Percentiles rank a stretch among this genome's conserved stretches.
phyloP scores from a whole-genome alignment of 1,140 invertebrate species.

The Cyclina sinensis region DNA sequence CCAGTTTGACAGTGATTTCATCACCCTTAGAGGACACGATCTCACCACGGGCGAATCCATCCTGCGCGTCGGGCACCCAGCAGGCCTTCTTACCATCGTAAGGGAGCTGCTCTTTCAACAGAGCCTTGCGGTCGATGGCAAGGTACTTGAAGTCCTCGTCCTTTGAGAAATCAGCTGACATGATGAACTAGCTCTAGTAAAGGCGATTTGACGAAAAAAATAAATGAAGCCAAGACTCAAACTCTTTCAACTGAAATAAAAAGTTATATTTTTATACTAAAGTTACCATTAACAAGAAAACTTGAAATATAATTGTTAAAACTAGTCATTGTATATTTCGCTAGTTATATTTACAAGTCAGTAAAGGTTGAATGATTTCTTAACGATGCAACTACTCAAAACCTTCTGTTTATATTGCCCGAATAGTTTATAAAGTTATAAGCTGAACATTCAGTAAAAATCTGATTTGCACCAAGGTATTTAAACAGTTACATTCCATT shows the following conservation, averaged over 20 bases:
- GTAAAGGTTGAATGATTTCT: too few relatives aligned
- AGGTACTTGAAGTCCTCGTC: constrained; percentile 83
- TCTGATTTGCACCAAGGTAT: too few relatives aligned
- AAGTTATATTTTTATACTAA: too few relatives aligned
- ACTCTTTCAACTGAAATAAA: constrained; percentile 50
- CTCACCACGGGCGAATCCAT: constrained; percentile 98
- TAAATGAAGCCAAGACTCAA: constrained; percentile 59
- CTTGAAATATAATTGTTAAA: too few relatives aligned
- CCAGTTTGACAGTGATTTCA: constrained; percentile 96
- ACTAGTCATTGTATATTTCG: too few relatives aligned
- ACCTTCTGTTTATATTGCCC: too few relatives aligned
- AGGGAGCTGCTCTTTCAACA: constrained; percentile 81
- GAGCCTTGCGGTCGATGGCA: constrained; percentile 83
- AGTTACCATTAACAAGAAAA: too few relatives aligned
- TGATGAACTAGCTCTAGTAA: neutral
- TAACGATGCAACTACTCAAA: too few relatives aligned
- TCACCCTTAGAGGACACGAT: constrained; percentile 99
- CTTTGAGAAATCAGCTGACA: constrained; percentile 64
- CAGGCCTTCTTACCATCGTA: constrained; percentile 99
- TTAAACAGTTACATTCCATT: too few relatives aligned
- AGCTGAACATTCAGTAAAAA: too few relatives aligned
- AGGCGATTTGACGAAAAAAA: constrained; percentile 2
- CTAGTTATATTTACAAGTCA: too few relatives aligned
- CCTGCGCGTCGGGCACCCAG: constrained; percentile 99
- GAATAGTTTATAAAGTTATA: too few relatives aligned